Conservation (phyloP, 2,888 invertebrate species). For the Phragmatobia fuliginosa region DNA sequence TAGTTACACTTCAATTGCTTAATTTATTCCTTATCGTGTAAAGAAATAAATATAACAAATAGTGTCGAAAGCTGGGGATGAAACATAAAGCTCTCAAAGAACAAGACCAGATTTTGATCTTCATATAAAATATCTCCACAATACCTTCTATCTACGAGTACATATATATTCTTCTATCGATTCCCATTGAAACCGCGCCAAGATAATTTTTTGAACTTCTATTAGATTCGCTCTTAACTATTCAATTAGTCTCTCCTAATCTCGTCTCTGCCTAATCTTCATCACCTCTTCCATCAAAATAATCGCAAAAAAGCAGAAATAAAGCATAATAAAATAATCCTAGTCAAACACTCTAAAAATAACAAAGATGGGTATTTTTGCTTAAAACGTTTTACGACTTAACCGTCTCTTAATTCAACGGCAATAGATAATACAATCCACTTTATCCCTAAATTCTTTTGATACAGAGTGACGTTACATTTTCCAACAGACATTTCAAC, state of each 20-base stretch:
- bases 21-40: background rate
- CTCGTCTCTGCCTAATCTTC: background rate
- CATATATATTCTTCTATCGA: background rate
- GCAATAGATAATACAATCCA: conserved; percentile 20
- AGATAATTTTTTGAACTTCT: background rate
- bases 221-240: background rate
- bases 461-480: conserved; percentile 17
- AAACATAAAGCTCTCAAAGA: background rate
- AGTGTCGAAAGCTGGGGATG: background rate
- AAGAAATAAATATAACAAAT: background rate
- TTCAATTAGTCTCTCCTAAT: too few species aligned
- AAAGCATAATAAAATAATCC: background rate
- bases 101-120: background rate
- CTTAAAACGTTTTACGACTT: background rate
- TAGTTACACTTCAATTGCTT: too few species aligned
- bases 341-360: background rate
- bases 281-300: background rate
- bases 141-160: background rate
- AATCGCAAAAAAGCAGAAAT: background rate
- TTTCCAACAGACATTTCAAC: conserved; percentile 21
- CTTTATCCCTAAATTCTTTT: conserved; percentile 29
- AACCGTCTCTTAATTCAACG: conserved; percentile 16
- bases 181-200: background rate
- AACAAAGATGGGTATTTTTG: background rate
- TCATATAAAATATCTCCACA: background rate